Percentiles rank a stretch among this genome's conserved stretches.
phyloP scores from a whole-genome alignment of 1,140 invertebrate species.

The Cardiocondyla obscurior region DNA sequence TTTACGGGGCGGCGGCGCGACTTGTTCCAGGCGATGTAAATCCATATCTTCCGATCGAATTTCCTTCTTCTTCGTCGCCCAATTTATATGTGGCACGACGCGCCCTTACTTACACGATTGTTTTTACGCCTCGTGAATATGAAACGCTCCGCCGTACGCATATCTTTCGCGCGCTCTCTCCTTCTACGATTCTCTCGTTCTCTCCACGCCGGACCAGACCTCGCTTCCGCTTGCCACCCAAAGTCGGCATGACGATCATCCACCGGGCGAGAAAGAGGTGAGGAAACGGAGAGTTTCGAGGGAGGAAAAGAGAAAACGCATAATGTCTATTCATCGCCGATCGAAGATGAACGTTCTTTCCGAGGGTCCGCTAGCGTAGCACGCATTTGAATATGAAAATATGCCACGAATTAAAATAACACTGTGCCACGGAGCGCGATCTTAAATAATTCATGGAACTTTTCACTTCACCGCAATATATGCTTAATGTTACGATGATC shows the following conservation, averaged over 20 bases:
- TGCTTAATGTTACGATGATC: background rate
- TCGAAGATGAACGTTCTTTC: slow-evolving; percentile 66
- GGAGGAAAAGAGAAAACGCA: slow-evolving; percentile 34
- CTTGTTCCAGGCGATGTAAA: background rate
- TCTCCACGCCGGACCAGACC: background rate
- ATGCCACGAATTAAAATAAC: slow-evolving; percentile 78
- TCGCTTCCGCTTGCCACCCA: slow-evolving; percentile 69
- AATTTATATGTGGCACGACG: slow-evolving; percentile 54
- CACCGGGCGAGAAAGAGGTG: slow-evolving; percentile 13
- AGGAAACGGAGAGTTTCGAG: background rate
- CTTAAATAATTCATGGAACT: slow-evolving; percentile 77
- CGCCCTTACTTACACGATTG: slow-evolving; percentile 62
- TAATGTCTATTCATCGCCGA: slow-evolving; percentile 74
- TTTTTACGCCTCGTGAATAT: slow-evolving; percentile 66
- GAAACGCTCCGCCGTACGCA: slow-evolving; percentile 36
- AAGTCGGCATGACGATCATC: slow-evolving; percentile 34
- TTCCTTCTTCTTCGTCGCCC: slow-evolving; percentile 12
- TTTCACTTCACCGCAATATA: slow-evolving; percentile 49
- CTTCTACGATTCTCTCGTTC: slow-evolving; percentile 15
- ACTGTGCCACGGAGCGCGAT: slow-evolving; percentile 60
- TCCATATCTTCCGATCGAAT: background rate
- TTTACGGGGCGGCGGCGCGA: slow-evolving; percentile 10
- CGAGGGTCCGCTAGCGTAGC: slow-evolving; percentile 36
- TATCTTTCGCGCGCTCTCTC: slow-evolving; percentile 23
- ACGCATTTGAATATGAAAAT: slow-evolving; percentile 78